Conservation (phyloP, 2,797 vertebrate genomes). For the Kryptolebias ocellatus region DNA sequence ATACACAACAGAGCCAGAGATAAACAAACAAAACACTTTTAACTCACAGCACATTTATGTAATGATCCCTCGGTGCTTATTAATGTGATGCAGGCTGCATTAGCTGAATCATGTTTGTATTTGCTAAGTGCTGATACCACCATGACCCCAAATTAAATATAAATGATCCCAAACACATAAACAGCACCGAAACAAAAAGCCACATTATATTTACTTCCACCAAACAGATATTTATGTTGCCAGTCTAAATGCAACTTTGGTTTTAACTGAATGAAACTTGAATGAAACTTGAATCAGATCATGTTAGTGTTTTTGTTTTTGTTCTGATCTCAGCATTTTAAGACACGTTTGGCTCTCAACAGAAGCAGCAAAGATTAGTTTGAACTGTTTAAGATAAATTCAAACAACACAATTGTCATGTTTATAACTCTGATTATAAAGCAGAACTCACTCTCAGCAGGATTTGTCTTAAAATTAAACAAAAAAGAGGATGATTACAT, state of each 20-base stretch:
- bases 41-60: constrained; percentile 41
- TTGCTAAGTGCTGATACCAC: constrained; percentile 40
- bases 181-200: constrained; percentile 1
- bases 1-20: constrained; percentile 35
- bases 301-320: background rate
- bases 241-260: background rate
- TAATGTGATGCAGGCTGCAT: constrained; percentile 54
- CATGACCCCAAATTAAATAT: constrained; percentile 49
- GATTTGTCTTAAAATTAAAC: too few species aligned
- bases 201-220: background rate
- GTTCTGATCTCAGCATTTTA: too few species aligned
- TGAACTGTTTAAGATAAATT: too few species aligned
- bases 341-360: too few species aligned
- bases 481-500: too few species aligned
- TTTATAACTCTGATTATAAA: too few species aligned
- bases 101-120: constrained; percentile 60
- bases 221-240: background rate
- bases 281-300: background rate
- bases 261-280: background rate
- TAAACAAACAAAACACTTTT: constrained; percentile 58
- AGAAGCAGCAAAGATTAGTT: too few species aligned
- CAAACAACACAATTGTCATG: too few species aligned
- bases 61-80: constrained; percentile 43
- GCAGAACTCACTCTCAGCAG: too few species aligned
- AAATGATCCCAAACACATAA: constrained; percentile 33